A percentile compares a stretch with the other conserved stretches of the same genome.
Conservation (phyloP, 2,888 invertebrate genomes). For the Calephelis perditalis region DNA sequence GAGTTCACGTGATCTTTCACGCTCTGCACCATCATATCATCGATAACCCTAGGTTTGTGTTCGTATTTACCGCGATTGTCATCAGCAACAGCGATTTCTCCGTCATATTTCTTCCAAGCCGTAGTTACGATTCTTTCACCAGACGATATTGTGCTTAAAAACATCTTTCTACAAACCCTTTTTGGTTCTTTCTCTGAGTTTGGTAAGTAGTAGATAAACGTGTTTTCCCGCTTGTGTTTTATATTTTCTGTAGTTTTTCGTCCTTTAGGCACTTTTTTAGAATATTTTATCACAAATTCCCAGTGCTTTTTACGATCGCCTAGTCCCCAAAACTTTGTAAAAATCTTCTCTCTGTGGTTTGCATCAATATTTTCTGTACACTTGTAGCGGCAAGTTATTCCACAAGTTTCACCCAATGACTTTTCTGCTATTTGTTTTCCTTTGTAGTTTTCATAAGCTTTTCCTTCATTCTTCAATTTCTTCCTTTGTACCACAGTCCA, state of each 20-base stretch:
- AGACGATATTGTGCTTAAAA: too few species aligned
- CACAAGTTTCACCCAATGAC: background rate
- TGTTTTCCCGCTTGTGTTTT: background rate
- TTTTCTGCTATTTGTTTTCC: background rate
- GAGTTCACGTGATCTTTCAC: background rate
- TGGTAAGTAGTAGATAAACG: background rate
- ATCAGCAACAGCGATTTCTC: too few species aligned
- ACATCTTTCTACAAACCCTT: background rate
- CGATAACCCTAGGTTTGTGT: background rate
- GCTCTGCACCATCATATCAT: background rate
- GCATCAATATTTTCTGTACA: conserved; percentile 12
- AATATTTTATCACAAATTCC: conserved; percentile 13
- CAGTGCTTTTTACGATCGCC: conserved; percentile 15
- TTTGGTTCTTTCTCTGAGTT: background rate
- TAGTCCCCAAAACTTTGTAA: conserved; percentile 15
- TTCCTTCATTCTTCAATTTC: background rate
- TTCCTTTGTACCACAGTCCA: background rate
- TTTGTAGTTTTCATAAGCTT: background rate
- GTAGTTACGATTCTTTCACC: too few species aligned
- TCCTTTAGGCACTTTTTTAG: conserved; percentile 12
- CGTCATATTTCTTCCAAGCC: too few species aligned
- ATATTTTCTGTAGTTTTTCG: conserved; percentile 7
- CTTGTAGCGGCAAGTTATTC: background rate
- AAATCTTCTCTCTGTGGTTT: conserved; percentile 12
- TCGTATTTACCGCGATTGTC: too few species aligned